Evolutionary conservation across 2,888 invertebrate genomes (phyloP), one percentile per base, ranked within the genome.

Genomic region (Eudasyphora cyanicolor): DNA sequence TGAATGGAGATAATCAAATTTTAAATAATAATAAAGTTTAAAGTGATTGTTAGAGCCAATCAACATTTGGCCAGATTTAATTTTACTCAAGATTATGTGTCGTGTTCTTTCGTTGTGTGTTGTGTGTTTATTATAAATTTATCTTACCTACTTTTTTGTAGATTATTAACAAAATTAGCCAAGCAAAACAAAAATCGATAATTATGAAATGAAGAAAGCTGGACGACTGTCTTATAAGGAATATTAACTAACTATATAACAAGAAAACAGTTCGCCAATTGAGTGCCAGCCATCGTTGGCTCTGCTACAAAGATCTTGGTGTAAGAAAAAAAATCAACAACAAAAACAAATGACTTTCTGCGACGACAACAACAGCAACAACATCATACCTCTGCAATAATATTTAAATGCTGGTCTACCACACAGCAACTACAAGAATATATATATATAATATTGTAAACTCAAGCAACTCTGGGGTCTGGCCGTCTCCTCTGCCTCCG

Each of bases 351-450:
- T 67, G 35, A 82, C 42, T n/a, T 19, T 67, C 38, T 35, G 71
- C 62, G n/a, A 64, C 51, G 64, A 69, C 10, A 60, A 27, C 29
- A 54, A 54, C n/a, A 57, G 57, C 64, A 76, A 71, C 54, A 71
- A 79, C 79, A 79, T 60, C 73, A 78, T 79, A 79, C 82, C 73
- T 82, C 79, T 76, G 60, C 57, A 67, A 62, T 21, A 82, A 60
- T n/a, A 64, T 19, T 38, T 38, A 64, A 38, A 21, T 35, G 67
- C 45, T n/a, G n/a, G n/a, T n/a, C n/a, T 32, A 60, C 32, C 42
- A 57, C 24, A 73, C 73, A 42, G 17, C 57, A 60, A 17, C 35
- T 71, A 64, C 21, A 35, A 64, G 45, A 75, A 51, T n/a, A n/a
- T n/a, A 51, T 70, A 67, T 57, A 62, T 49, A 45, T 80, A 29